phyloP scores from a whole-genome alignment of 2,888 invertebrate genomes.

The Drosophila cognata region DNA sequence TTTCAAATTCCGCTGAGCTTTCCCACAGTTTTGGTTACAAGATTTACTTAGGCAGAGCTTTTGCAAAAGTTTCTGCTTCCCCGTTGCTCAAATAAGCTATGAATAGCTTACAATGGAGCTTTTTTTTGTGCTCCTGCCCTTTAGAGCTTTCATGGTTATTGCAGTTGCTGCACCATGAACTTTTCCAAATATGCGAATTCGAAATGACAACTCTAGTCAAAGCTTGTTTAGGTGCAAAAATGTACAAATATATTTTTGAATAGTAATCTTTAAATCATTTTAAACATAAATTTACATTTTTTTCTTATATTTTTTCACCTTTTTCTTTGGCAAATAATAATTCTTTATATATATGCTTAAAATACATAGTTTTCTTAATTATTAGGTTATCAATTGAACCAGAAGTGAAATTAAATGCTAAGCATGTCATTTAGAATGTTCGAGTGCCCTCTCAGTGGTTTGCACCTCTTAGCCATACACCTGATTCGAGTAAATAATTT shows the following conservation, averaged over 20 bases:
- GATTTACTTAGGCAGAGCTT: neutral
- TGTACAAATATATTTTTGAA: neutral
- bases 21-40: neutral
- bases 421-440: neutral
- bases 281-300: neutral
- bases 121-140: neutral
- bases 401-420: neutral
- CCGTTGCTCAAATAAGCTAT: neutral
- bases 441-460: slow-evolving; percentile 4
- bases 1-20: neutral
- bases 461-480: slow-evolving; percentile 7
- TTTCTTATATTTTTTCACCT: neutral
- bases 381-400: neutral
- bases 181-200: neutral
- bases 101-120: neutral
- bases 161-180: neutral
- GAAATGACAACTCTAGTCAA: slow-evolving; percentile 1
- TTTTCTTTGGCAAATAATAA: neutral
- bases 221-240: no score
- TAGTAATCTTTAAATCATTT: neutral
- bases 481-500: slow-evolving; percentile 43
- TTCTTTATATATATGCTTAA: neutral
- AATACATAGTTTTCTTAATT: neutral
- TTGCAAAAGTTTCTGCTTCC: neutral
- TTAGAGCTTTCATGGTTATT: neutral